phyloP scores from a whole-genome alignment of 2,797 vertebrate species.

The Lycodopsis pacificus region DNA sequence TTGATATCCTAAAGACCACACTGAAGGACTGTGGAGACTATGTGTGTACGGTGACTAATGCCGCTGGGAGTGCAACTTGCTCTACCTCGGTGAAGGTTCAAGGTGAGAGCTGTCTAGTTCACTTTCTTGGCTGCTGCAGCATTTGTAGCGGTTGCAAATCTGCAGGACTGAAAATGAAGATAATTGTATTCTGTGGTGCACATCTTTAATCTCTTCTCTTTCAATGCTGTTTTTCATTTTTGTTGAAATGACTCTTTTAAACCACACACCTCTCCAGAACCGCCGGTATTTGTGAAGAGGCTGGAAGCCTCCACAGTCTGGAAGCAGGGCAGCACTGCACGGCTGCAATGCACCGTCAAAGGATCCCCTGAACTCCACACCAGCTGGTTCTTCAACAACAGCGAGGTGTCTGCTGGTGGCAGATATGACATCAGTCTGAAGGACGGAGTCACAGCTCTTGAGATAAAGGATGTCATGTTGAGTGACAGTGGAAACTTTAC shows the following conservation, averaged over 20 bases:
- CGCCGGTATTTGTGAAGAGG: slow-evolving; percentile 87
- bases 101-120: slow-evolving; percentile 87
- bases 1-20: slow-evolving; percentile 90
- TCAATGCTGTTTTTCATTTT: slow-evolving; percentile 23
- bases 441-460: slow-evolving; percentile 84
- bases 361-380: slow-evolving; percentile 91
- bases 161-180: slow-evolving; percentile 54
- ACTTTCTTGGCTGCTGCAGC: slow-evolving; percentile 50
- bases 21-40: slow-evolving; percentile 92
- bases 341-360: slow-evolving; percentile 89
- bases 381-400: slow-evolving; percentile 92
- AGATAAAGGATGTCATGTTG: slow-evolving; percentile 85
- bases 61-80: slow-evolving; percentile 89
- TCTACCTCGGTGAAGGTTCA: slow-evolving; percentile 86
- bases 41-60: slow-evolving; percentile 88
- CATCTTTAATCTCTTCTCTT: slow-evolving; percentile 23
- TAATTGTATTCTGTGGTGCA: slow-evolving; percentile 13
- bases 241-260: slow-evolving; percentile 44
- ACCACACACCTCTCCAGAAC: slow-evolving; percentile 65
- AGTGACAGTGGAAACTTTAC: slow-evolving; percentile 89
- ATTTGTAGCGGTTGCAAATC: slow-evolving; percentile 58
- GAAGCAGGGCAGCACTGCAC: slow-evolving; percentile 87
- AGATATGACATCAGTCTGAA: slow-evolving; percentile 81
- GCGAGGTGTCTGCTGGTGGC: slow-evolving; percentile 84
- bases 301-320: slow-evolving; percentile 89